Evolutionary conservation across 35 echinoderm and acorn worm genomes (phyloP), one percentile per base, ranked within the genome.

Genomic region (Ophiothrix spiculata): DNA sequence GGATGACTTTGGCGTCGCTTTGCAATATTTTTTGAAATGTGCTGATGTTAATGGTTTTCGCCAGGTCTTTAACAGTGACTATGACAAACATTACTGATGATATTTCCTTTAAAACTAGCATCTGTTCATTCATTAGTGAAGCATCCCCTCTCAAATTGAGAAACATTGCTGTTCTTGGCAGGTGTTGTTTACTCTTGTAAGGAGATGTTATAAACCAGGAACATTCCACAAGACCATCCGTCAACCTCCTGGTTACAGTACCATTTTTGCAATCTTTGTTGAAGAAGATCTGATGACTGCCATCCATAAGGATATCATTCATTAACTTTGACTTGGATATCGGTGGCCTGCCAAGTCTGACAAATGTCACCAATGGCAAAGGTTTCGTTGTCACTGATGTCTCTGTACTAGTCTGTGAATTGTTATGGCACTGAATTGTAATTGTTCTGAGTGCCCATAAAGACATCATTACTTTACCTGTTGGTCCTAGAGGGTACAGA

Each of bases 121-220:
- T 81, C 25, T 81, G 79, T 42, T 81, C 25, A 23, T 81, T 39
- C 79, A 81, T 4, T 81, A 33, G 42, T 40, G 79, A 81, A 39
- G 36, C 79, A 81, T 81, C 79, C 6, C 79, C 79, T 81, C 79
- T 38, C 79, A 81, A 32, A 81, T 81, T 81, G 38, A 81, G 79
- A 11, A 81, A 11, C 79, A 81, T 81, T 81, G 79, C 11, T 40
- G n/a, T 81, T 1, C 38, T 17, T 54, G 79, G 35, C 25, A 81
- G 39, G 41, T 81, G 35, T 32, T 42, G 25, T 81, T 81, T 81
- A 21, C 40, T 28, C 42, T 6, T 38, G 1, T 39, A 35, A 31
- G 79, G 0, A 28, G 79, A 13, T 11, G 42, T 81, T 35, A 81
- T n/a, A n/a, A n/a, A n/a, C n/a, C n/a, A n/a, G n/a, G n/a, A n/a